These are phyloP conservation scores for Bovichtus diacanthus DNA, from an alignment of 2,797 vertebrate genomes.

Conservation along the genomic window DNA sequence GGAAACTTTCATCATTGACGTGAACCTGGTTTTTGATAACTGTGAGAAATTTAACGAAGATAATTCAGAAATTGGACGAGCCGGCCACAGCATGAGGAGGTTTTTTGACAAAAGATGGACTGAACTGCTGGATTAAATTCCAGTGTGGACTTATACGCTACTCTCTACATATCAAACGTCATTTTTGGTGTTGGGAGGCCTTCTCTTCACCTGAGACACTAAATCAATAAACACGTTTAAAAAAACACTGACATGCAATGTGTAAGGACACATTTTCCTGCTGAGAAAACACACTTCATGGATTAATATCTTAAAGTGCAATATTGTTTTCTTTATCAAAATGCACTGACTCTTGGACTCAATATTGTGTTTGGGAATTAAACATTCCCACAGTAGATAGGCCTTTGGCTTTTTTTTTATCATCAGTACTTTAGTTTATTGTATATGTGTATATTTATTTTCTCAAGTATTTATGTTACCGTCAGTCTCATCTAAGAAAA, in stretches of 20 bases:
- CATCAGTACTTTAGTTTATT: constrained; percentile 86
- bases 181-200: constrained; percentile 27
- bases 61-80: constrained; percentile 95
- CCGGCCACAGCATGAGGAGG: constrained; percentile 96
- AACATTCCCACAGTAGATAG: constrained; percentile 89
- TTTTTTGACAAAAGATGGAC: constrained; percentile 97
- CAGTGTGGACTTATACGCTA: neutral
- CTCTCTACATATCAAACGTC: constrained; percentile 46
- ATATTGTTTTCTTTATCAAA: constrained; percentile 88
- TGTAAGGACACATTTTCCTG: constrained; percentile 85
- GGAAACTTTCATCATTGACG: constrained; percentile 93
- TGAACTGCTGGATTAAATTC: constrained; percentile 89
- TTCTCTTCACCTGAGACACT: constrained; percentile 81
- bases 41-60: constrained; percentile 99
- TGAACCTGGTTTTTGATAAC: constrained; percentile 98
- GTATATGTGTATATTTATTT: constrained; percentile 93
- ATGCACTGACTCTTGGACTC: constrained; percentile 90
- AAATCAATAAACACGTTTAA: constrained; percentile 71
- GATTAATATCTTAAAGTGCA: constrained; percentile 89
- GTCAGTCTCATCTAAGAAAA: constrained; percentile 93
- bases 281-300: constrained; percentile 60
- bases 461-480: constrained; percentile 93
- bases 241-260: constrained; percentile 81
- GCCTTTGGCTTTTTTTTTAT: constrained; percentile 78
- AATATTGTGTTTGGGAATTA: constrained; percentile 86